Evolutionary conservation across 2,888 invertebrate species (phyloP).

Genomic region (Eupithecia tripunctaria): DNA sequence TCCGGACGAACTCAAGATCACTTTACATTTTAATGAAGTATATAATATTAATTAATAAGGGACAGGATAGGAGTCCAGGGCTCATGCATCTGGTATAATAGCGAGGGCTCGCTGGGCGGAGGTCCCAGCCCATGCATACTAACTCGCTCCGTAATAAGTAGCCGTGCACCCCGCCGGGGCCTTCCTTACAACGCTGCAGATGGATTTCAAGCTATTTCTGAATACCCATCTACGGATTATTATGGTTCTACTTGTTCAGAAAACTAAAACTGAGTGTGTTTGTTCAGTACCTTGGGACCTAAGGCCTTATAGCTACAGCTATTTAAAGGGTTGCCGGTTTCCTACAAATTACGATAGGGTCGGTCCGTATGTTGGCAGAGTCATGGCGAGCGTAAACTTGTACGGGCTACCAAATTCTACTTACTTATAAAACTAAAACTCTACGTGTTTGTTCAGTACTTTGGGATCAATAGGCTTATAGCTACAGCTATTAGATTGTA

Average conservation of each 20-base stretch:
- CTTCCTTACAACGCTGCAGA: slow-evolving; percentile 31
- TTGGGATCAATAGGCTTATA: too few relatives aligned
- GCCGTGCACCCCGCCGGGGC: slow-evolving; percentile 45
- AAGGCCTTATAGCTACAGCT: neutral
- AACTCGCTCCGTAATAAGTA: slow-evolving; percentile 78
- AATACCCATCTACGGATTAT: slow-evolving; percentile 7
- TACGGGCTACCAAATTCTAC: neutral
- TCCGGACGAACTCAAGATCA: too few relatives aligned
- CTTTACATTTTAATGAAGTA: too few relatives aligned
- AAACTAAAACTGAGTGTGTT: slow-evolving; percentile 44
- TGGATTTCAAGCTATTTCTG: slow-evolving; percentile 27
- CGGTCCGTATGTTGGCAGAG: neutral
- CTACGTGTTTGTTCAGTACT: too few relatives aligned
- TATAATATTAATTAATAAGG: slow-evolving; percentile 8
- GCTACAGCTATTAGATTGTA: too few relatives aligned
- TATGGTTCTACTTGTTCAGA: neutral
- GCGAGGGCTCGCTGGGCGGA: slow-evolving; percentile 62
- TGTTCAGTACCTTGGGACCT: slow-evolving; percentile 47
- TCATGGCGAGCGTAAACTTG: neutral
- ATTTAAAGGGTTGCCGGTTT: neutral
- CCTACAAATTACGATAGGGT: neutral
- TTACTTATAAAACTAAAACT: too few relatives aligned
- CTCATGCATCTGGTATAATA: slow-evolving; percentile 55
- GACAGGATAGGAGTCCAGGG: neutral
- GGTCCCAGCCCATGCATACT: slow-evolving; percentile 83